Percentiles rank a stretch among this genome's conserved stretches.
These are phyloP conservation scores for Pantherophis alleghaniensis DNA, from an alignment of 2,797 vertebrate species.

Conservation along the genomic window DNA sequence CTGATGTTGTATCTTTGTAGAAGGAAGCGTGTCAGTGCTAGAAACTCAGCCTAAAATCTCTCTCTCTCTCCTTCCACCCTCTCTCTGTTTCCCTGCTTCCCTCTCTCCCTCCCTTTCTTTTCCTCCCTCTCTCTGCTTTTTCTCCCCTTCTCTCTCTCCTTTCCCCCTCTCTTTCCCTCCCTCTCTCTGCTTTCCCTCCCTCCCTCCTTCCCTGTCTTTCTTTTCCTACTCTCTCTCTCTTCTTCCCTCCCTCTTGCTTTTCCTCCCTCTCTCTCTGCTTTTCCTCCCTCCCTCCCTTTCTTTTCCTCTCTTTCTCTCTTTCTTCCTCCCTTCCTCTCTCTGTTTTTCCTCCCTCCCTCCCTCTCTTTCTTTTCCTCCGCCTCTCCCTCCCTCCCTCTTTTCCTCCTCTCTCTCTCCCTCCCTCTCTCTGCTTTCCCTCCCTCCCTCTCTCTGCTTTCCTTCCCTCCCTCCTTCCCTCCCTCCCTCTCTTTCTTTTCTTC, in stretches of 20 bases:
- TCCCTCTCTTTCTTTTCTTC: background rate
- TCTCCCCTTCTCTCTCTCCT: background rate
- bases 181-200: no score
- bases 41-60: background rate
- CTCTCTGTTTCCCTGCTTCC: background rate
- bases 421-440: background rate
- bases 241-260: no score
- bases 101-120: no score
- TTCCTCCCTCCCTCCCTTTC: background rate
- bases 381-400: no score
- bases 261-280: no score
- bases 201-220: background rate
- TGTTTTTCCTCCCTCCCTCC: background rate
- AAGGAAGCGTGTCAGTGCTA: background rate
- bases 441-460: background rate
- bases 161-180: no score
- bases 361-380: no score
- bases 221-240: no score
- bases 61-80: background rate
- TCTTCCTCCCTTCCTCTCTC: no score
- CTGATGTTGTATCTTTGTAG: background rate
- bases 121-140: background rate
- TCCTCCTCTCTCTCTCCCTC: no score
- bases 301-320: no score
- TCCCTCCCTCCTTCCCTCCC: no score